Conservation (phyloP, 1,140 invertebrate genomes). For the Apolygus lucorum region DNA sequence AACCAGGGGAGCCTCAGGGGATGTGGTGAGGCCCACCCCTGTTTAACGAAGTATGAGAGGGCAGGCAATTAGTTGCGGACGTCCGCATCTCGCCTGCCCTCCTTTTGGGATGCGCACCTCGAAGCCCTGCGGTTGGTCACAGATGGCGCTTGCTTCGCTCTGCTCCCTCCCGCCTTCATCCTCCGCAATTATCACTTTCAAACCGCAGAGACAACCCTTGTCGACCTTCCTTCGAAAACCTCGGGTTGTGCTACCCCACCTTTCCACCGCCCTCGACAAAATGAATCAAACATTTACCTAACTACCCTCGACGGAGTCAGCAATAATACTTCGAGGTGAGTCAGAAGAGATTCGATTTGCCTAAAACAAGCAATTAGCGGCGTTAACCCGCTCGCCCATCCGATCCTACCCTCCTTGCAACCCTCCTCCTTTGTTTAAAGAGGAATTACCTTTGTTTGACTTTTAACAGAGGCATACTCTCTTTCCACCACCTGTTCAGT, state of each 20-base stretch:
- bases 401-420: background rate
- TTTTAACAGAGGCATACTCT: background rate
- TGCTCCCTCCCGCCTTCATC: background rate
- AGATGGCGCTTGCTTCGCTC: background rate
- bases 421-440: background rate
- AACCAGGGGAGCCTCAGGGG: background rate
- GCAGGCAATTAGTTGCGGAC: background rate
- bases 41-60: background rate
- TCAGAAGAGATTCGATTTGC: background rate
- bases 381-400: background rate
- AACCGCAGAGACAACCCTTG: background rate
- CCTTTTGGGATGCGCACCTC: background rate
- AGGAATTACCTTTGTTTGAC: background rate
- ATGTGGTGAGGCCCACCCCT: background rate
- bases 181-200: background rate
- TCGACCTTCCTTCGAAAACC: background rate
- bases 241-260: background rate
- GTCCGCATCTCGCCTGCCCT: background rate
- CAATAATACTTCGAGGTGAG: background rate
- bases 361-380: background rate
- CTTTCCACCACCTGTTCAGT: background rate
- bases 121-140: background rate
- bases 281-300: background rate
- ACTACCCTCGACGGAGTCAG: background rate
- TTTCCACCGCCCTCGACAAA: background rate